These are phyloP conservation scores for Stichopus chloronotus DNA, from an alignment of 35 echinoderm and acorn worm species.

Conservation along the genomic window DNA sequence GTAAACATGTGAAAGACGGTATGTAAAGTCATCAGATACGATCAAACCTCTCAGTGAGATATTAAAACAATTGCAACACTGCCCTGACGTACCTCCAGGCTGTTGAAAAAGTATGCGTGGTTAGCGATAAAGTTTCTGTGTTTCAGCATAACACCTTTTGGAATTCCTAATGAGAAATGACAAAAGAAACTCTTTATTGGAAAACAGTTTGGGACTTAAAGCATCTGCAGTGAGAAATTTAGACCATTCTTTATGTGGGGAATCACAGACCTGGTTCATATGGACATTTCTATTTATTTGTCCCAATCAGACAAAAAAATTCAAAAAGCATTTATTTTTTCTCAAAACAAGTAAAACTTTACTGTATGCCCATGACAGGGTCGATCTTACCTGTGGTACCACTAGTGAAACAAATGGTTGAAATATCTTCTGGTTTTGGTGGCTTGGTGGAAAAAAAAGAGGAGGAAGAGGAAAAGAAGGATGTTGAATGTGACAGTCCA, in stretches of 20 bases:
- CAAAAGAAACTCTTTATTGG: neutral
- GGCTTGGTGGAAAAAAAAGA: slow-evolving; percentile 15
- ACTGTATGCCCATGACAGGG: no score
- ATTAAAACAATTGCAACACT: no score
- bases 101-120: slow-evolving; percentile 48
- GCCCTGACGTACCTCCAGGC: neutral
- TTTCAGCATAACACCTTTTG: slow-evolving; percentile 35
- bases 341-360: no score
- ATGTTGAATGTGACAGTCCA: neutral
- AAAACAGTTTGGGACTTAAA: neutral
- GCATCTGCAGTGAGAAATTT: no score
- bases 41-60: no score
- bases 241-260: no score
- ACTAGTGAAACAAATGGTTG: slow-evolving; percentile 49
- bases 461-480: neutral
- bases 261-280: no score
- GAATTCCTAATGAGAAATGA: slow-evolving; percentile 4
- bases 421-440: slow-evolving; percentile 15
- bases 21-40: no score
- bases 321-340: no score
- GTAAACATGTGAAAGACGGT: no score
- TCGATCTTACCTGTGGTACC: slow-evolving; percentile 39
- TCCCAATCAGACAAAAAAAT: no score
- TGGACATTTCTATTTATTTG: no score
- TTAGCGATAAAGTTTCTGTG: slow-evolving; percentile 36